A percentile compares a stretch with the other conserved stretches of the same genome.
Conservation (phyloP, 2,888 invertebrate genomes). For the Margaritifera margaritifera region DNA sequence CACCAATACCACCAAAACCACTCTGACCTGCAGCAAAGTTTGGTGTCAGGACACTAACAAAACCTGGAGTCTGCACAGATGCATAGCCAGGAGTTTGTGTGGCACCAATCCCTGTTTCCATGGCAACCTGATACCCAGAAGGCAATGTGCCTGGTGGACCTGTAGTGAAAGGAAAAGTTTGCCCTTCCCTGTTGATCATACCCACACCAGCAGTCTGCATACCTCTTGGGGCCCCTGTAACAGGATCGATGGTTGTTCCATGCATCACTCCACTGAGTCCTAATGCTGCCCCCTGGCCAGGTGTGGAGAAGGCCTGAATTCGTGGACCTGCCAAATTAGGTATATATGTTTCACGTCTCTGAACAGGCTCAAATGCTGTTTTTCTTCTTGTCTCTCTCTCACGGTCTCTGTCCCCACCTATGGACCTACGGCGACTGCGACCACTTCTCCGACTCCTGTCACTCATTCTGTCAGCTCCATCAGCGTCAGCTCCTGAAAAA, state of each 20-base stretch:
- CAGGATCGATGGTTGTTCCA: background rate
- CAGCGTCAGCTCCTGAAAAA: constrained; percentile 33
- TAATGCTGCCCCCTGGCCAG: constrained; percentile 12
- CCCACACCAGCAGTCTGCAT: constrained; percentile 10
- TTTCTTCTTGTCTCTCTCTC: constrained; percentile 26
- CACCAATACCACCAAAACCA: constrained; percentile 16
- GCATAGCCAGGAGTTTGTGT: constrained; percentile 39
- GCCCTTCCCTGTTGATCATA: constrained; percentile 8
- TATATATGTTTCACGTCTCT: constrained; percentile 45
- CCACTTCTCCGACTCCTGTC: constrained; percentile 33
- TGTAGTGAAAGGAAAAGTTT: constrained; percentile 5
- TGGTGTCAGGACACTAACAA: background rate
- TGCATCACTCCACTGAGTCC: constrained; percentile 1
- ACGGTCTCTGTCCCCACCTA: constrained; percentile 17
- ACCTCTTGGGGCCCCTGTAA: background rate
- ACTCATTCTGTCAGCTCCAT: constrained; percentile 25
- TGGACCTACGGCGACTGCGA: constrained; percentile 24
- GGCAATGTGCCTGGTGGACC: constrained; percentile 21
- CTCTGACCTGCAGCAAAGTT: constrained; percentile 9
- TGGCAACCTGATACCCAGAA: constrained; percentile 26
- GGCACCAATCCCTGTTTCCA: constrained; percentile 18
- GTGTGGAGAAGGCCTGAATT: constrained; percentile 26
- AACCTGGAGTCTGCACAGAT: constrained; percentile 25
- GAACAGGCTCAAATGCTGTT: constrained; percentile 58
- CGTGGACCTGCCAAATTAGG: constrained; percentile 37